Percentiles rank a stretch among this genome's conserved stretches.
These are phyloP conservation scores for Psilopogon haemacephalus DNA, from an alignment of 2,113 vertebrate species.

Conservation along the genomic window DNA sequence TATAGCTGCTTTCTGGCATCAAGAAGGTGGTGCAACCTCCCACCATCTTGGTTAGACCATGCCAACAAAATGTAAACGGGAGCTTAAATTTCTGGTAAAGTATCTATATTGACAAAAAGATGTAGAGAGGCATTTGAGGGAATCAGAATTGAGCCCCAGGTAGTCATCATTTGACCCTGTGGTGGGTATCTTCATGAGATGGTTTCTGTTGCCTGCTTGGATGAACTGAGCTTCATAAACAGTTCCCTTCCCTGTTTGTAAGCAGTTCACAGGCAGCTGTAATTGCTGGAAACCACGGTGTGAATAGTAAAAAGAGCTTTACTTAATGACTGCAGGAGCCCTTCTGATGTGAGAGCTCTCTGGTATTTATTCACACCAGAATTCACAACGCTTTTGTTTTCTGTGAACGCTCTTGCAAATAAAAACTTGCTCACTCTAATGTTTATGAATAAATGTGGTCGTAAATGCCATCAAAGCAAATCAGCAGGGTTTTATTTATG, in stretches of 20 bases:
- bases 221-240: conserved; percentile 34
- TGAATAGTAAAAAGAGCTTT: conserved; percentile 60
- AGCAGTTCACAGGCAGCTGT: conserved; percentile 55
- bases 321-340: conserved; percentile 55
- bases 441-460: conserved; percentile 60
- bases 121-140: neutral
- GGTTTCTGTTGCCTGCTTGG: conserved; percentile 34
- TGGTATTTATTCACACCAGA: conserved; percentile 59
- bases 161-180: neutral
- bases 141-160: neutral
- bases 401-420: conserved; percentile 51
- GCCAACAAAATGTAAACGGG: neutral
- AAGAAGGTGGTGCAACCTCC: neutral
- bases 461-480: conserved; percentile 67
- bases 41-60: neutral
- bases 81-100: neutral
- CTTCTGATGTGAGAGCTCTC: conserved; percentile 38
- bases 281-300: conserved; percentile 42
- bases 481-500: conserved; percentile 67
- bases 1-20: neutral
- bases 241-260: conserved; percentile 43
- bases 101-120: neutral
- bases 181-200: neutral
- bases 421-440: conserved; percentile 69
- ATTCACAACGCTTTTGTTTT: conserved; percentile 63